Evolutionary conservation across 2,113 vertebrate genomes (phyloP).

Genomic region (Prionailurus bengalensis): DNA sequence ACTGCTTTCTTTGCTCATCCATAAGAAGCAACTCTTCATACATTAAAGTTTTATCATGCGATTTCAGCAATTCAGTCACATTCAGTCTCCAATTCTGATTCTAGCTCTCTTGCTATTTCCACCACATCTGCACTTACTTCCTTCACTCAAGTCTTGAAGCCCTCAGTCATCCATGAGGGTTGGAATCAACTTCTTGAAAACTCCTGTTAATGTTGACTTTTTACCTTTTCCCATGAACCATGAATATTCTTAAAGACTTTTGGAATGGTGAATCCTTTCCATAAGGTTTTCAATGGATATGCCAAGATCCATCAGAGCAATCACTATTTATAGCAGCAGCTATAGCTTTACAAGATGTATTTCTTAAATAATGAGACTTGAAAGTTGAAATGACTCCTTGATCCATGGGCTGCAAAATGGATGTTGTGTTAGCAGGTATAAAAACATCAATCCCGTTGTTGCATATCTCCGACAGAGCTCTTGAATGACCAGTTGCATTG

Average conservation of each 20-base stretch:
- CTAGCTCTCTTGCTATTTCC: neutral
- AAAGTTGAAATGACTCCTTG: neutral
- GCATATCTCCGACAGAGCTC: neutral
- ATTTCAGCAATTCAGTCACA: neutral
- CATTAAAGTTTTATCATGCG: neutral
- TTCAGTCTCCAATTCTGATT: neutral
- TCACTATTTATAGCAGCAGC: neutral
- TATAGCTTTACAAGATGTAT: neutral
- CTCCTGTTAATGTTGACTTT: neutral
- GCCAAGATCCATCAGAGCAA: neutral
- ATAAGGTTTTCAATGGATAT: neutral
- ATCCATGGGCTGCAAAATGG: neutral
- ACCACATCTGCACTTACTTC: neutral
- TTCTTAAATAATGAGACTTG: neutral
- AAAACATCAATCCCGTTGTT: neutral
- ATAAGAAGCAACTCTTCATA: neutral
- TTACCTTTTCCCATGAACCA: neutral
- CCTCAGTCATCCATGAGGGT: neutral
- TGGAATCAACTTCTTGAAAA: neutral
- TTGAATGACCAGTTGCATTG: neutral
- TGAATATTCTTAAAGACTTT: neutral
- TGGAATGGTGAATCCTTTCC: neutral
- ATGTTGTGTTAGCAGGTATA: neutral
- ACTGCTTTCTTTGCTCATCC: neutral
- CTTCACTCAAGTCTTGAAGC: neutral